Base-by-base conservation (phyloP, 2,113 vertebrate species). In the Oryzias melastigma region DNA sequence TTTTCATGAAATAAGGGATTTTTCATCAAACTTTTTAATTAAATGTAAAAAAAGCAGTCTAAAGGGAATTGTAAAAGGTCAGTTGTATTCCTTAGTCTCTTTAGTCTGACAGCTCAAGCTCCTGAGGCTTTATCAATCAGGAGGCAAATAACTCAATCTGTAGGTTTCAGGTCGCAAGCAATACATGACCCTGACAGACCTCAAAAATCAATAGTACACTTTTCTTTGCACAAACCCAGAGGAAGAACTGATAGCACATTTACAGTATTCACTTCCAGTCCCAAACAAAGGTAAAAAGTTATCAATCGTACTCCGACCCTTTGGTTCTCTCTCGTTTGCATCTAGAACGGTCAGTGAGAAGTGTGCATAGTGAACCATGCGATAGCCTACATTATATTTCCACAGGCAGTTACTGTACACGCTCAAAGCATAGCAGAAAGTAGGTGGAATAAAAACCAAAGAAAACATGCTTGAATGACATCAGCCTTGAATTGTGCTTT, bases 381-480 rank as follows among this genome's bases (percentile, higher is more conserved):
- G 18, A 16, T 29, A 58, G 24, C 44, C 47, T 44, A 51, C 19
- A 52, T 41, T 42, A 8, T 61, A 52, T 60, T 24, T 15, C 62
- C 70, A 49, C 47, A 60, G 48, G 58, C 46, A 17, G 18, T 52
- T 63, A 43, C 24, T 57, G 24, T 24, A 13, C 5, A 68, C 57
- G 27, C 46, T 52, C 49, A 57, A 63, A 57, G 55, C 43, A 46
- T 10, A 60, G 57, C 64, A 53, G 50, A 52, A 78, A 71, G 58
- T 52, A 81, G 62, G 49, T 55, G 57, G 41, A 60, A 69, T 64
- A 40, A 54, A 54, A 57, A 60, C 43, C 55, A 58, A 52, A 58
- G 53, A 15, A 62, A 35, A 5, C 19, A 70, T 58, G 77, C 69
- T 72, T 74, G 52, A 78, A 58, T 76, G 69, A 64, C 68, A 71